These are phyloP conservation scores for Littorina saxatilis DNA, from an alignment of 1,140 invertebrate species.

Conservation along the genomic window DNA sequence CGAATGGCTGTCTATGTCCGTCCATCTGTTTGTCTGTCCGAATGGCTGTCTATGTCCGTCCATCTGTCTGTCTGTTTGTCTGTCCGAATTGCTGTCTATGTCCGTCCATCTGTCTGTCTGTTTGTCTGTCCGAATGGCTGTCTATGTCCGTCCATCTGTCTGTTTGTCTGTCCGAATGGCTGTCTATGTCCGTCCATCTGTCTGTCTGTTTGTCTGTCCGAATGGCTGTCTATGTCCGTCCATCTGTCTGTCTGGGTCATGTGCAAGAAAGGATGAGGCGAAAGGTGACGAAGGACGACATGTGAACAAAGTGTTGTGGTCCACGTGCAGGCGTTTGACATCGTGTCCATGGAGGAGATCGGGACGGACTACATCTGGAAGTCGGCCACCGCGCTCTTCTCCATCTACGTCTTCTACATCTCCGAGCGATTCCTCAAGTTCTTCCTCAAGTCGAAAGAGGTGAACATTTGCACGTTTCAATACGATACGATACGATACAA, in stretches of 20 bases:
- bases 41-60: no score
- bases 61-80: neutral
- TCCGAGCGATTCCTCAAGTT: constrained; percentile 87
- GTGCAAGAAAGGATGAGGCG: neutral
- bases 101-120: neutral
- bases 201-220: neutral
- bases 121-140: no score
- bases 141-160: no score
- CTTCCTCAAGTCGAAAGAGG: constrained; percentile 74
- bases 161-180: no score
- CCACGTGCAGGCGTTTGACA: constrained; percentile 37
- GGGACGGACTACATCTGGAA: constrained; percentile 82
- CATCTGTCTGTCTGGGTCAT: neutral
- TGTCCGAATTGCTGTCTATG: neutral
- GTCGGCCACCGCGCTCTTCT: constrained; percentile 87
- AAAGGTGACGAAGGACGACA: neutral
- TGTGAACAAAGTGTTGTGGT: no score
- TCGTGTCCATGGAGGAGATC: constrained; percentile 35
- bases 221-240: neutral
- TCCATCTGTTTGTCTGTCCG: no score
- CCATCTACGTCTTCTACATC: constrained; percentile 91
- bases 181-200: no score
- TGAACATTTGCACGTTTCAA: no score
- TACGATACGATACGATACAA: no score
- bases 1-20: no score